phyloP scores from a whole-genome alignment of 1,140 invertebrate genomes.

The Drosophila arizonae region DNA sequence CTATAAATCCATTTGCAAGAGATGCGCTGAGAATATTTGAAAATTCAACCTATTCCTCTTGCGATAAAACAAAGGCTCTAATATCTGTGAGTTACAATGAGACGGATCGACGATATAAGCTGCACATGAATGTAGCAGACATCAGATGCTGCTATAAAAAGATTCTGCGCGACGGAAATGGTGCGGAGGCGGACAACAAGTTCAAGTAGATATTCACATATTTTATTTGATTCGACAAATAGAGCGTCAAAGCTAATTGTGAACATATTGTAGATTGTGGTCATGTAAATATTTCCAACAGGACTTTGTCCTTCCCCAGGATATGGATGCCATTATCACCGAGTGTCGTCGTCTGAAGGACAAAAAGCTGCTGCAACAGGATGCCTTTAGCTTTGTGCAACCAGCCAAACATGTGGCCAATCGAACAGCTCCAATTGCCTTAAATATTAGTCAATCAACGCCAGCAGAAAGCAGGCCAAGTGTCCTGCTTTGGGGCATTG shows the following conservation, averaged over 20 bases:
- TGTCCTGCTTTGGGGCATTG: conserved; percentile 72
- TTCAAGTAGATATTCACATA: conserved; percentile 81
- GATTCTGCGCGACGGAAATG: conserved; percentile 78
- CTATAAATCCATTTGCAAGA: conserved; percentile 86
- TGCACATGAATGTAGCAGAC: conserved; percentile 55
- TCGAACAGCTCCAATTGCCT: neutral
- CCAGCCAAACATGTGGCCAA: conserved; percentile 1
- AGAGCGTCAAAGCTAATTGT: neutral
- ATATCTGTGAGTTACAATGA: conserved; percentile 79
- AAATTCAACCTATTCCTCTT: conserved; percentile 84
- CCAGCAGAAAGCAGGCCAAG: conserved; percentile 34
- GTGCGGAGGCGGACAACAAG: conserved; percentile 79
- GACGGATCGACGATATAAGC: conserved; percentile 43
- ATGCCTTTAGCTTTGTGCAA: conserved; percentile 71
- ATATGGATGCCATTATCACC: conserved; percentile 58
- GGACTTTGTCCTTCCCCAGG: conserved; percentile 50
- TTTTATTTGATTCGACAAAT: too few species aligned
- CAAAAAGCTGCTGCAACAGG: conserved; percentile 41
- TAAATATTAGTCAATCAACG: neutral
- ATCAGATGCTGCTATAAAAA: conserved; percentile 84
- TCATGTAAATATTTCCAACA: conserved; percentile 53
- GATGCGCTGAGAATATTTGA: conserved; percentile 86
- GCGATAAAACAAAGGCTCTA: conserved; percentile 83
- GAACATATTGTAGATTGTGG: conserved; percentile 46
- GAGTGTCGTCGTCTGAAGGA: conserved; percentile 41